These are phyloP conservation scores for Pterocles burchelli DNA, from an alignment of 2,113 vertebrate genomes.

Conservation along the genomic window DNA sequence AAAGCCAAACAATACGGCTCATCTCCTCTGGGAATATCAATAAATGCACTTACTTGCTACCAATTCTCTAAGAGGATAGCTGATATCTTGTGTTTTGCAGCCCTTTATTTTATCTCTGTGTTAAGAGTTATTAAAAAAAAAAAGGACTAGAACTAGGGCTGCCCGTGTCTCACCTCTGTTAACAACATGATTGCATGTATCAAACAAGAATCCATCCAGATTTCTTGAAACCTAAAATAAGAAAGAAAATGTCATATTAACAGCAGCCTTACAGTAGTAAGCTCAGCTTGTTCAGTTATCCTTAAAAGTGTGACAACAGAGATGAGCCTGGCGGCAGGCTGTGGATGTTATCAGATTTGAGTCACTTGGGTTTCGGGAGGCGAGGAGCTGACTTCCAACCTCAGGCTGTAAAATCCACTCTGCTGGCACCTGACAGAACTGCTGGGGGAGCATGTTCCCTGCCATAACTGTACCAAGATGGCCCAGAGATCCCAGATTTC, in stretches of 20 bases:
- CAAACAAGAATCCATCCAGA: not conserved
- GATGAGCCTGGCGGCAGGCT: not conserved
- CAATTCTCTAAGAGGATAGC: not conserved
- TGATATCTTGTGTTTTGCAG: not conserved
- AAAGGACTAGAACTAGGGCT: not conserved
- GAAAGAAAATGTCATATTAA: not conserved
- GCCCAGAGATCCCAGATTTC: not conserved
- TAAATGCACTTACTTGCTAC: not conserved
- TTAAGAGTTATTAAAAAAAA: not conserved
- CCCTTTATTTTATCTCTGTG: not conserved
- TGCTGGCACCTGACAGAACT: not conserved
- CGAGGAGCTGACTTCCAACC: not conserved
- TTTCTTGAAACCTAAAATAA: not conserved
- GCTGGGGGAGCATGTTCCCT: not conserved
- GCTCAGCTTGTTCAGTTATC: not conserved
- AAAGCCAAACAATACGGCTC: not conserved
- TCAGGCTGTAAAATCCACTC: not conserved
- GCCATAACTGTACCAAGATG: not conserved
- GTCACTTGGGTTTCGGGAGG: not conserved
- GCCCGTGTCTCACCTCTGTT: not conserved
- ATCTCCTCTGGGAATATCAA: not conserved
- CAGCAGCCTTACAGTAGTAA: not conserved
- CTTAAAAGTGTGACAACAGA: not conserved
- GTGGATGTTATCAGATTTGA: not conserved
- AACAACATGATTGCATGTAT: not conserved